Percentiles rank a stretch among this genome's conserved stretches.
These are phyloP conservation scores for Drosophila malerkotliana DNA, from an alignment of 1,140 invertebrate genomes.

Conservation along the genomic window DNA sequence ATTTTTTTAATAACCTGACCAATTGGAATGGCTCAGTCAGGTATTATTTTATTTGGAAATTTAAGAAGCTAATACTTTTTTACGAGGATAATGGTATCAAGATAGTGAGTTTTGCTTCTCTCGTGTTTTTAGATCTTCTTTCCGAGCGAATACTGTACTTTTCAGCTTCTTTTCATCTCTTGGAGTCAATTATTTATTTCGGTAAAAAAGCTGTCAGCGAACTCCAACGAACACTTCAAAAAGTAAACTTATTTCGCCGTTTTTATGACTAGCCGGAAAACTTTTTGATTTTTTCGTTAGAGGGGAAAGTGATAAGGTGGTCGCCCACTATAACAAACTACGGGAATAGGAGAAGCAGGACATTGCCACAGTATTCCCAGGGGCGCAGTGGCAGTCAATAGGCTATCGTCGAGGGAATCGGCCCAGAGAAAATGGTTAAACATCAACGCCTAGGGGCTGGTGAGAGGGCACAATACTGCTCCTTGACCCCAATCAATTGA, in stretches of 20 bases:
- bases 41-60: too few relatives aligned
- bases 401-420: conserved; percentile 1
- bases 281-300: conserved; percentile 39
- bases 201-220: conserved; percentile 39
- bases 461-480: not conserved
- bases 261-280: conserved; percentile 24
- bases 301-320: conserved; percentile 14
- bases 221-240: conserved; percentile 26
- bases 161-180: conserved; percentile 17
- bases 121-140: conserved; percentile 1
- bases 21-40: too few relatives aligned
- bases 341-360: not conserved
- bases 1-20: not conserved
- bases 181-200: conserved; percentile 40
- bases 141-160: not conserved
- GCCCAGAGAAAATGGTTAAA: conserved; percentile 31
- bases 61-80: not conserved
- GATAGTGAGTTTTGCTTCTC: not conserved
- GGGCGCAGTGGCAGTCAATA: conserved; percentile 8
- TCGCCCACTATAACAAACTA: conserved; percentile 4
- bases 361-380: conserved; percentile 1
- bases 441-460: conserved; percentile 4
- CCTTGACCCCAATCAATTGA: conserved; percentile 56
- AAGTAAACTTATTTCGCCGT: conserved; percentile 33
- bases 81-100: not conserved